A percentile compares a stretch with the other conserved stretches of the same genome.
Conservation (phyloP, 2,797 vertebrate genomes). For the Gorsachius magnificus region DNA sequence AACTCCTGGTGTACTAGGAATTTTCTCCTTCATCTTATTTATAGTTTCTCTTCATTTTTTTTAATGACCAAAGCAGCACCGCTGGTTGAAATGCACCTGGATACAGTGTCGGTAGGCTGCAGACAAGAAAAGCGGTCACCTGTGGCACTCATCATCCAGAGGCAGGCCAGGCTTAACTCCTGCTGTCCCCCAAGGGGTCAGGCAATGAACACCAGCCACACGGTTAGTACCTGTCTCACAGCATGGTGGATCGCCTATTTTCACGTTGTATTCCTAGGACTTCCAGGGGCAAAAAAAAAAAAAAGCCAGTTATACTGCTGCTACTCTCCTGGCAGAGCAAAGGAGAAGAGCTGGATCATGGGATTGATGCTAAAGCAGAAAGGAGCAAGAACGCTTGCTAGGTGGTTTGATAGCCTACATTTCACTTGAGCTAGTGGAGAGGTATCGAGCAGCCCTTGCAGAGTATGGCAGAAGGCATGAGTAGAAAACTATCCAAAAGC, state of each 20-base stretch:
- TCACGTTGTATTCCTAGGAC: neutral
- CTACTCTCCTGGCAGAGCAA: neutral
- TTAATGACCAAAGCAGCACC: neutral
- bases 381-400: neutral
- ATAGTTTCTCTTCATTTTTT: neutral
- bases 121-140: neutral
- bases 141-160: neutral
- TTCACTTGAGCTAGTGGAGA: neutral
- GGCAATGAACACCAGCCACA: neutral
- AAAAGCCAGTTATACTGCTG: neutral
- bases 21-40: neutral
- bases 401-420: neutral
- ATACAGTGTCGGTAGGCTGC: neutral
- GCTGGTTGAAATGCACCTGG: neutral
- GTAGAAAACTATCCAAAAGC: neutral
- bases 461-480: neutral
- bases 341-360: neutral
- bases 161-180: neutral
- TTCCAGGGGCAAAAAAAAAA: neutral
- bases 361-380: neutral
- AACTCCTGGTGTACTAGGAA: neutral
- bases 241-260: neutral
- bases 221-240: neutral
- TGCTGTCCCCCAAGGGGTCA: neutral
- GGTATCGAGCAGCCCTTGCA: neutral